A percentile compares a stretch with the other conserved stretches of the same genome.
Evolutionary conservation across 2,113 vertebrate genomes (phyloP).

Genomic region (Speoplatyrhinus poulsoni): DNA sequence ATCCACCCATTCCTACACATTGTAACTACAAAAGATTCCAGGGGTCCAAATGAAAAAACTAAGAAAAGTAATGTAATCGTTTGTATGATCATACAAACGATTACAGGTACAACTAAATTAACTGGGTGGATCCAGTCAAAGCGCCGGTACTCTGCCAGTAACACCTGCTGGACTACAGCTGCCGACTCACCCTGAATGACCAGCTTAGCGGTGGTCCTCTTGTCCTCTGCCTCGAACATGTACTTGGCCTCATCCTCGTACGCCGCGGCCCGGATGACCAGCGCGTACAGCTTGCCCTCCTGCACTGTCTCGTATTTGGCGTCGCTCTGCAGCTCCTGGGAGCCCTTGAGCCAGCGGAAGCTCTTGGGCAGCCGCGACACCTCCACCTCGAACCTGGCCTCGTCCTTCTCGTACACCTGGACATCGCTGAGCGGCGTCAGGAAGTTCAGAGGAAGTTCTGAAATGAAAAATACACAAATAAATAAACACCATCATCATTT

Average conservation of each 20-base stretch:
- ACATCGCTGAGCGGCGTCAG: slow-evolving; percentile 87
- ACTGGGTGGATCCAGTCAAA: too few species aligned
- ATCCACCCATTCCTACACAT: too few species aligned
- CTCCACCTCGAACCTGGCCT: slow-evolving; percentile 92
- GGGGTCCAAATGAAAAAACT: neutral
- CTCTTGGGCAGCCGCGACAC: slow-evolving; percentile 89
- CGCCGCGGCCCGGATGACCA: slow-evolving; percentile 84
- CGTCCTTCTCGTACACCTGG: slow-evolving; percentile 95
- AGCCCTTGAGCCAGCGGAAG: slow-evolving; percentile 93
- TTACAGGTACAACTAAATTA: too few species aligned
- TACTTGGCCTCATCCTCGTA: slow-evolving; percentile 98
- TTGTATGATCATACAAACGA: neutral
- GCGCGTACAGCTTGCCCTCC: slow-evolving; percentile 82
- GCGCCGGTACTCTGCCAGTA: too few species aligned
- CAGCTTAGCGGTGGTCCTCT: slow-evolving; percentile 86
- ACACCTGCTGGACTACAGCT: too few species aligned
- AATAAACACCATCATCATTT: neutral
- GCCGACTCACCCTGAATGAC: slow-evolving; percentile 86
- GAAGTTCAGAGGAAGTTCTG: slow-evolving; percentile 95
- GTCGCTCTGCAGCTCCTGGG: slow-evolving; percentile 83
- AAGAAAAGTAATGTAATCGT: neutral
- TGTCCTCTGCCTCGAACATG: slow-evolving; percentile 96
- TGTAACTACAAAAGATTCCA: too few species aligned
- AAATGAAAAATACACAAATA: neutral
- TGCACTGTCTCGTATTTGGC: slow-evolving; percentile 84